These are phyloP conservation scores for Boulengeromyrus knoepffleri DNA, from an alignment of 2,113 vertebrate genomes.

Conservation along the genomic window DNA sequence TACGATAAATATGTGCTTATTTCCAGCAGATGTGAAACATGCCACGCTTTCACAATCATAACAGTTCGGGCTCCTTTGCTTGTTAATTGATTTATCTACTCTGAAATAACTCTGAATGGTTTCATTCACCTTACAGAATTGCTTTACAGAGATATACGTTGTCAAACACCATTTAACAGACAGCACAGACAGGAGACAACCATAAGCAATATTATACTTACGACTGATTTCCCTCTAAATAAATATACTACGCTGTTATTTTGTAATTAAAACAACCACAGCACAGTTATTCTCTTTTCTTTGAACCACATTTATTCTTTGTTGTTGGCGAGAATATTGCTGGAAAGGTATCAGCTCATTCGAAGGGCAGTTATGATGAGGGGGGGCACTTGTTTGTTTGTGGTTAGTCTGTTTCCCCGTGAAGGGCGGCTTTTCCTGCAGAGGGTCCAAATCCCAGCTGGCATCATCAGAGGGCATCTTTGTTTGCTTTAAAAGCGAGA, in stretches of 20 bases:
- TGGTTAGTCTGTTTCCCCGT: neutral
- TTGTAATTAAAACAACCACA: neutral
- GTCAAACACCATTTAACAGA: neutral
- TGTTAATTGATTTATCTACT: neutral
- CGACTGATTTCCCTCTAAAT: neutral
- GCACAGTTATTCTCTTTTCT: neutral
- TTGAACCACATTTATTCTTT: neutral
- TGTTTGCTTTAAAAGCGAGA: neutral
- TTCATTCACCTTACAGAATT: neutral
- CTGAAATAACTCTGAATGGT: neutral
- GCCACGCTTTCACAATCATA: neutral
- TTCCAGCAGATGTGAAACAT: neutral
- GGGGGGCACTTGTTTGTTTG: neutral
- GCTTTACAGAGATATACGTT: neutral
- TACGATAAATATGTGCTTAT: neutral
- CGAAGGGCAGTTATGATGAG: neutral
- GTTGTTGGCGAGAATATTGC: neutral
- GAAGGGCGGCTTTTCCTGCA: constrained; percentile 6
- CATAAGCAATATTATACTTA: neutral
- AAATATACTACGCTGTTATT: neutral
- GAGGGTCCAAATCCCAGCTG: constrained; percentile 26
- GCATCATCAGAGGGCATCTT: constrained; percentile 16
- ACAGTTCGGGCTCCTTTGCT: neutral
- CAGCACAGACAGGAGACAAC: neutral
- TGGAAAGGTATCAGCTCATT: neutral